phyloP scores from a whole-genome alignment of 2,797 vertebrate species.

The Notolepis coatsorum region DNA sequence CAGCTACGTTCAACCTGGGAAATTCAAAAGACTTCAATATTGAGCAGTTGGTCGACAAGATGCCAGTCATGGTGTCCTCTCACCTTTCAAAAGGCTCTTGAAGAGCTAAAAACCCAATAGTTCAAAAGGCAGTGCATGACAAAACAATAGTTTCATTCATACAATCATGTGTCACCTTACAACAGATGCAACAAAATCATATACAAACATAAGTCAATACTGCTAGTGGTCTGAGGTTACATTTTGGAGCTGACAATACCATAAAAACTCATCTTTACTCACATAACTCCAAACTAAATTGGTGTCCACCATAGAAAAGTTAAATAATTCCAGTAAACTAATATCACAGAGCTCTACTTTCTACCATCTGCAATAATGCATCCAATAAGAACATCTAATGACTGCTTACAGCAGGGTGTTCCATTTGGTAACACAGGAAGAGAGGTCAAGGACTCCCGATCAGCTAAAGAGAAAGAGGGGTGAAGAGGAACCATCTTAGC shows the following conservation, averaged over 20 bases:
- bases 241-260: slow-evolving; percentile 78
- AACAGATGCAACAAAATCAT: slow-evolving; percentile 91
- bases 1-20: slow-evolving; percentile 92
- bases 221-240: slow-evolving; percentile 74
- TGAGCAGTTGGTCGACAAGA: slow-evolving; percentile 94
- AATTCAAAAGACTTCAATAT: slow-evolving; percentile 90
- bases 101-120: slow-evolving; percentile 83
- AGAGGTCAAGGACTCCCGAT: slow-evolving; percentile 52
- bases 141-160: slow-evolving; percentile 86
- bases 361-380: slow-evolving; percentile 53
- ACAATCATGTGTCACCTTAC: slow-evolving; percentile 92
- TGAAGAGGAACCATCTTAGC: slow-evolving; percentile 30
- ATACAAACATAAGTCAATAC: slow-evolving; percentile 71
- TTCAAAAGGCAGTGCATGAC: slow-evolving; percentile 86
- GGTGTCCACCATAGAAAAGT: slow-evolving; percentile 68
- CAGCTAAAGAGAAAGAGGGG: slow-evolving; percentile 44
- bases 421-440: slow-evolving; percentile 53
- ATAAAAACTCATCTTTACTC: slow-evolving; percentile 71
- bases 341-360: slow-evolving; percentile 56
- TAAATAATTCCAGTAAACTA: slow-evolving; percentile 66
- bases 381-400: slow-evolving; percentile 59
- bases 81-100: slow-evolving; percentile 81
- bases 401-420: slow-evolving; percentile 53
- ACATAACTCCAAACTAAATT: slow-evolving; percentile 75
- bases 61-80: slow-evolving; percentile 86